Percentiles rank a stretch among this genome's conserved stretches.
Evolutionary conservation across 2,113 vertebrate genomes (phyloP).

Genomic region (Salvelinus namaycush): DNA sequence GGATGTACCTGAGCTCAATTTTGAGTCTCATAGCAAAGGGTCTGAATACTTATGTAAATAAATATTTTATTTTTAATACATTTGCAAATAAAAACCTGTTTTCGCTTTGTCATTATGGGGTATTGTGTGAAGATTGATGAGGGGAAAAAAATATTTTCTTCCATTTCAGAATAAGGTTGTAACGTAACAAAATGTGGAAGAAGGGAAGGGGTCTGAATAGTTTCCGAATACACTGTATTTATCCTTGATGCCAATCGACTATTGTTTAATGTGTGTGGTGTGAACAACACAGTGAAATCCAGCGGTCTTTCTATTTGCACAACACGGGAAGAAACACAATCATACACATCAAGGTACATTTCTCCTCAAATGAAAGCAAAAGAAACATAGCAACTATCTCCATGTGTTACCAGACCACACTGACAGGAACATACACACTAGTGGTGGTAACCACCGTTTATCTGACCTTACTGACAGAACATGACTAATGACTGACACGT

Average conservation of each 20-base stretch:
- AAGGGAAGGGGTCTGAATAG: too few relatives aligned
- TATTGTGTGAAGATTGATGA: too few relatives aligned
- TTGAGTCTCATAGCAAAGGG: too few relatives aligned
- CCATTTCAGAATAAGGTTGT: too few relatives aligned
- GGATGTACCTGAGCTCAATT: too few relatives aligned
- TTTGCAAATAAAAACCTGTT: too few relatives aligned
- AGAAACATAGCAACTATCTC: constrained; percentile 34
- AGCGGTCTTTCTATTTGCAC: constrained; percentile 20
- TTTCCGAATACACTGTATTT: too few relatives aligned
- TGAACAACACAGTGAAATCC: not conserved
- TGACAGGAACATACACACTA: not conserved
- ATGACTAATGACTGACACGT: not conserved
- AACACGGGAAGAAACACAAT: not conserved
- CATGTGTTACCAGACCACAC: not conserved
- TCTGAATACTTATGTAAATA: too few relatives aligned
- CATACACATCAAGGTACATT: constrained; percentile 7
- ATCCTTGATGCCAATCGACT: not conserved
- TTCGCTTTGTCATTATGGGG: too few relatives aligned
- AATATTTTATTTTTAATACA: too few relatives aligned
- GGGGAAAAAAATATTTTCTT: too few relatives aligned
- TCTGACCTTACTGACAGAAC: not conserved
- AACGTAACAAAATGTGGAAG: too few relatives aligned
- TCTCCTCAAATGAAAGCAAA: not conserved
- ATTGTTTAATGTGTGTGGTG: not conserved
- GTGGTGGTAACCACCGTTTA: not conserved